Evolutionary conservation across 2,888 invertebrate genomes (phyloP).

Genomic region (Meiosimyza decipiens): DNA sequence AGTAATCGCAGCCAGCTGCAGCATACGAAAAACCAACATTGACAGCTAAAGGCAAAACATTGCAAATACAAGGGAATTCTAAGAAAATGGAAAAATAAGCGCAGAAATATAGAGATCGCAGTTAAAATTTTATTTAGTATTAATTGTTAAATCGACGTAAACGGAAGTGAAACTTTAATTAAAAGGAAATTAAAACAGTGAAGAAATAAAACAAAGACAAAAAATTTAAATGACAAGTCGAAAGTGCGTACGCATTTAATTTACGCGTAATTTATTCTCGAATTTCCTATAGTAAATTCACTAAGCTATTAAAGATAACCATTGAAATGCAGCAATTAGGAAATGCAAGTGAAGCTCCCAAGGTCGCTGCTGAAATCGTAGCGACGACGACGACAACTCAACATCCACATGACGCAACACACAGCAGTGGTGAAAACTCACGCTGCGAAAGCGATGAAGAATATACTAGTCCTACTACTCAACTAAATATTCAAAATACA

Average conservation of each 20-base stretch:
- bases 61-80: not conserved
- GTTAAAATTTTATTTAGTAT: constrained; percentile 20
- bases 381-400: constrained; percentile 39
- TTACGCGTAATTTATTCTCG: constrained; percentile 24
- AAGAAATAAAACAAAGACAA: not conserved
- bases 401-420: constrained; percentile 27
- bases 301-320: not conserved
- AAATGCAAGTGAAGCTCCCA: not conserved
- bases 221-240: not conserved
- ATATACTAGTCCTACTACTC: constrained; percentile 49
- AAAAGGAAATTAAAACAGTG: not conserved
- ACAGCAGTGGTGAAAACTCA: constrained; percentile 67
- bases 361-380: constrained; percentile 30
- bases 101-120: not conserved
- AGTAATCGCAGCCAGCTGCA: too few relatives aligned
- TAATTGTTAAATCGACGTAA: constrained; percentile 23
- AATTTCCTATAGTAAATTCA: not conserved
- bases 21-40: not conserved
- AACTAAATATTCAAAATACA: constrained; percentile 35
- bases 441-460: constrained; percentile 71
- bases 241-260: constrained; percentile 15
- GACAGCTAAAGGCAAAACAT: not conserved
- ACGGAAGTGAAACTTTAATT: constrained; percentile 15
- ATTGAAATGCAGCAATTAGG: constrained; percentile 40
- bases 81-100: not conserved